Evolutionary conservation across 1,140 invertebrate genomes (phyloP), one percentile per base, ranked within the genome.

Genomic region (Mya arenaria): DNA sequence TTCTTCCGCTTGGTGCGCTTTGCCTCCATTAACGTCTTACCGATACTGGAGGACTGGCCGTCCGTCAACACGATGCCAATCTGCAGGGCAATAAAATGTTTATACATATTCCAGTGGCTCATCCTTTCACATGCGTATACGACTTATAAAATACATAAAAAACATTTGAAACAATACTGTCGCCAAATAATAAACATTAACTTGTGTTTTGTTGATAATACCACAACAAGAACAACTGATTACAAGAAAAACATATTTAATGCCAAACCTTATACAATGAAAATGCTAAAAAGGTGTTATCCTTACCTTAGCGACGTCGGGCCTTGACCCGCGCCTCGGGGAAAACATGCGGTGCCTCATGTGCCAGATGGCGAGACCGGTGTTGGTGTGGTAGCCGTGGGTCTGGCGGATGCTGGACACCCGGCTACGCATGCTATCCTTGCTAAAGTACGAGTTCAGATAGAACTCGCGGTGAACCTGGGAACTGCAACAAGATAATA

Each of bases 21-120:
- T 1, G 89, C 79, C 39, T 88, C 86, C 19, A 80, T 84, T n/a
- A 88, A 28, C 15, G 89, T 89, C 55, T 74, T 75, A 10, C 84
- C 36, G 8, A 86, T 80, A 60, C 89, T 84, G 17, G 86, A 69
- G 0, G 89, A 89, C 52, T 86, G 82, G 25, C 90, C 90, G 73
- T 91, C 90, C 0, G 90, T 91, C n/a, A 91, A 81, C 13, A 91
- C 78, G 30, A 91, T 86, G 17, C 79, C 87, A 41, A 85, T 62
- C 41, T 78, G 32, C 0, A 66, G 44, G 34, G 15, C 0, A 48
- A 77, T n/a, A n/a, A n/a, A n/a, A n/a, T n/a, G n/a, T n/a, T n/a
- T n/a, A n/a, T n/a, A n/a, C n/a, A n/a, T n/a, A n/a, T n/a, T n/a
- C n/a, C n/a, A n/a, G n/a, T n/a, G n/a, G n/a, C n/a, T n/a, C n/a